These are phyloP conservation scores for Cephus spinipes DNA, from an alignment of 2,888 invertebrate genomes.

Conservation along the genomic window DNA sequence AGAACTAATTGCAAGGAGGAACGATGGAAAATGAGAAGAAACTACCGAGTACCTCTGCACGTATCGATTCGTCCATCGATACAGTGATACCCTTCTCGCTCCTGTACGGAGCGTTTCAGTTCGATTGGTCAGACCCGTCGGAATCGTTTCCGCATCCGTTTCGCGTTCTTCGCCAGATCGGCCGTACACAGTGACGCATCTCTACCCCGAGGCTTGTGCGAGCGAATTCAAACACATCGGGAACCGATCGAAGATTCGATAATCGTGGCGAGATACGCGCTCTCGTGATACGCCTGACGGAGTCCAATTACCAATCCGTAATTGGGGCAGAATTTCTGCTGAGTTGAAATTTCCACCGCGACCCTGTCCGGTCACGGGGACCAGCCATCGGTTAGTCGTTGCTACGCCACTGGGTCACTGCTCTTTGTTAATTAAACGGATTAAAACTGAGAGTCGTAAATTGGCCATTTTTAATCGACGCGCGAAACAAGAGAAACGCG, in stretches of 20 bases:
- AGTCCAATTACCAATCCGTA: slow-evolving; percentile 62
- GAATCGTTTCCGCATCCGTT: not conserved
- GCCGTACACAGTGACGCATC: not conserved
- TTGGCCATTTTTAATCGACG: not conserved
- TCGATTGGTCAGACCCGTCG: not conserved
- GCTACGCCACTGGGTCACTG: slow-evolving; percentile 21
- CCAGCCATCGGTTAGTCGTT: not conserved
- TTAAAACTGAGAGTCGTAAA: slow-evolving; percentile 23
- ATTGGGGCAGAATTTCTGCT: slow-evolving; percentile 60
- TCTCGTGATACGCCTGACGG: slow-evolving; percentile 55
- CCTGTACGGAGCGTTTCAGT: not conserved
- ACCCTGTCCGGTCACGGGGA: slow-evolving; percentile 22
- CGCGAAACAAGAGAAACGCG: not conserved
- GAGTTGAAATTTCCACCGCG: slow-evolving; percentile 53
- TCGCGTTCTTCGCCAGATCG: not conserved
- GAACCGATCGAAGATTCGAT: slow-evolving; percentile 39
- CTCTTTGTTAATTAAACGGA: slow-evolving; percentile 49
- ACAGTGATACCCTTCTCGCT: not conserved
- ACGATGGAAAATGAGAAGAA: slow-evolving; percentile 20
- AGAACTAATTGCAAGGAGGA: slow-evolving; percentile 36
- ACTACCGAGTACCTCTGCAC: slow-evolving; percentile 12
- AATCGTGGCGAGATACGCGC: slow-evolving; percentile 49
- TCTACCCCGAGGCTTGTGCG: not conserved
- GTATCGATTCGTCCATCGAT: not conserved
- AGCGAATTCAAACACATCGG: slow-evolving; percentile 24